Conservation (phyloP, 2,113 vertebrate genomes). For the Chlorodrepanis virens region DNA sequence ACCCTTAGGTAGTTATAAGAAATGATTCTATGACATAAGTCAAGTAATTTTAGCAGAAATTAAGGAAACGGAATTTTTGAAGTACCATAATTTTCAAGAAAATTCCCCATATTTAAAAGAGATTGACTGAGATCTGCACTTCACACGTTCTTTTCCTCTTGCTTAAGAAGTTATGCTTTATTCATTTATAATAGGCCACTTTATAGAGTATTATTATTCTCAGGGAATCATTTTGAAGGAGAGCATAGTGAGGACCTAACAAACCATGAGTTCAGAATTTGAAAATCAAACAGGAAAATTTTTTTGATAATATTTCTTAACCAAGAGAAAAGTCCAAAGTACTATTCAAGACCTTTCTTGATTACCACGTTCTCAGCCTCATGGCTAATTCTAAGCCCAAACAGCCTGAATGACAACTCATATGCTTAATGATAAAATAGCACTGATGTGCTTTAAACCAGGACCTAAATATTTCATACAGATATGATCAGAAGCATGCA, state of each 20-base stretch:
- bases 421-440: background rate
- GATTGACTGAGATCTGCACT: background rate
- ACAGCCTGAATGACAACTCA: background rate
- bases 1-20: conserved; percentile 4
- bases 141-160: background rate
- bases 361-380: background rate
- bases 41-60: conserved; percentile 44
- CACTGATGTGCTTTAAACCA: background rate
- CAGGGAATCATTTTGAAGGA: conserved; percentile 20
- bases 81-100: conserved; percentile 26
- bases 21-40: conserved; percentile 5
- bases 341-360: background rate
- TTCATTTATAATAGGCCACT: conserved; percentile 32
- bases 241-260: background rate
- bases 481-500: conserved; percentile 26
- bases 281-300: background rate
- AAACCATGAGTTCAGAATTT: background rate
- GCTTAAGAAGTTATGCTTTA: conserved; percentile 20
- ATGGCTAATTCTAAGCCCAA: background rate
- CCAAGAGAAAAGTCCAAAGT: background rate
- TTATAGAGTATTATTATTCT: conserved; percentile 15
- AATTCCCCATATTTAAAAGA: conserved; percentile 8
- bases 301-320: conserved; percentile 24
- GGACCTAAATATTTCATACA: conserved; percentile 18
- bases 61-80: conserved; percentile 21